These are phyloP conservation scores for Acanthacorydalis orientalis DNA, from an alignment of 2,888 invertebrate genomes.

Conservation along the genomic window DNA sequence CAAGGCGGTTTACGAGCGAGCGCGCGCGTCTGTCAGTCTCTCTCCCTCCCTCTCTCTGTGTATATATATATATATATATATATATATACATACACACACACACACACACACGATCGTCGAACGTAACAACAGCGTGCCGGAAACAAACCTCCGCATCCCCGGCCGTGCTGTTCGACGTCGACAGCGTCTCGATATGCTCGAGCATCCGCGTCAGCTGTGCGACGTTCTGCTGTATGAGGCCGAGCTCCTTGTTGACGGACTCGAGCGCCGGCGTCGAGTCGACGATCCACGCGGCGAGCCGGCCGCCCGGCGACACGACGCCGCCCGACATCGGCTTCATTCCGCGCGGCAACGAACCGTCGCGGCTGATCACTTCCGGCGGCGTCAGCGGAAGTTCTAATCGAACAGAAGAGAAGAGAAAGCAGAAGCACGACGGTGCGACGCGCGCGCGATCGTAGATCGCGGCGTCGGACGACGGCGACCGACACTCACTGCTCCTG, in stretches of 20 bases:
- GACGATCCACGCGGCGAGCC: constrained; percentile 47
- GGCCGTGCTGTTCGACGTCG: constrained; percentile 1
- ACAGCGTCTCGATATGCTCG: constrained; percentile 30
- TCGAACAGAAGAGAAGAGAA: constrained; percentile 27
- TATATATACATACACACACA: too few species aligned
- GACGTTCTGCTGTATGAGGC: constrained; percentile 49
- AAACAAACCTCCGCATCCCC: constrained; percentile 1
- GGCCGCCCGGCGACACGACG: constrained; percentile 28
- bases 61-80: too few species aligned
- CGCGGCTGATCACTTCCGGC: constrained; percentile 24
- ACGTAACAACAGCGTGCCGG: too few species aligned
- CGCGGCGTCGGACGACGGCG: constrained; percentile 25
- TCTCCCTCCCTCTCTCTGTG: too few species aligned
- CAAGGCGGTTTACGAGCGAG: too few species aligned
- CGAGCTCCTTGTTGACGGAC: constrained; percentile 44
- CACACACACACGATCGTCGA: too few species aligned
- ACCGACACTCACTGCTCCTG: constrained; percentile 18
- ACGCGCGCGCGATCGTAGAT: too few species aligned
- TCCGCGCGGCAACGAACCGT: constrained; percentile 26
- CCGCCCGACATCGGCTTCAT: constrained; percentile 18
- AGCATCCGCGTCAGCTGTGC: constrained; percentile 47
- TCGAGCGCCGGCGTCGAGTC: constrained; percentile 47
- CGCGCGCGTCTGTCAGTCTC: too few species aligned
- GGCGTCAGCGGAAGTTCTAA: constrained; percentile 30
- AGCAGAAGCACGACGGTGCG: too few species aligned